phyloP scores from a whole-genome alignment of 2,113 vertebrate genomes.

The Microtus montanus region DNA sequence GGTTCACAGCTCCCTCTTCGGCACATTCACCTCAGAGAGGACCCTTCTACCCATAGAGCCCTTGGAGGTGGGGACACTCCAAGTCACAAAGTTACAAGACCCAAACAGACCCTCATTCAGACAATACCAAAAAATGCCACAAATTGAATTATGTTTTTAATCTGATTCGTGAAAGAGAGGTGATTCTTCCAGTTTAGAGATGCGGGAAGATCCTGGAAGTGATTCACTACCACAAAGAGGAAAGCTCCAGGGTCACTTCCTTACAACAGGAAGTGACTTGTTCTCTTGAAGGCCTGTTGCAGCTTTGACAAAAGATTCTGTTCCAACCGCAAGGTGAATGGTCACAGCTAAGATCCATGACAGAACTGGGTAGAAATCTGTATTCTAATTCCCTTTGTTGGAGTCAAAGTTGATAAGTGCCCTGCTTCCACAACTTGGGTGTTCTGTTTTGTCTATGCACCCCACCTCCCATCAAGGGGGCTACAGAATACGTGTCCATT shows the following conservation, averaged over 20 bases:
- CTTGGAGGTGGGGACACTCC: background rate
- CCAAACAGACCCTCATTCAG: background rate
- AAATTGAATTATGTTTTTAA: background rate
- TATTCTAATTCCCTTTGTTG: background rate
- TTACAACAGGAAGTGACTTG: background rate
- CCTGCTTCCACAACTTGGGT: background rate
- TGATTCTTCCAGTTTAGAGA: background rate
- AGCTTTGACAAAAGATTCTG: background rate
- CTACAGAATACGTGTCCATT: background rate
- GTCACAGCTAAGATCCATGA: no score
- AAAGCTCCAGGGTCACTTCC: background rate
- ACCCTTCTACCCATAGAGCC: background rate
- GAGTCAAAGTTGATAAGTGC: background rate
- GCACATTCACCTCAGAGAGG: background rate
- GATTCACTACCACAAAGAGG: background rate
- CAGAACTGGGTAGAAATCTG: background rate
- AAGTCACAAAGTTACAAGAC: background rate
- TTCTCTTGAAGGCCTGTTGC: background rate
- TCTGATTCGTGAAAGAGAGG: background rate
- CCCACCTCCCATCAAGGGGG: background rate
- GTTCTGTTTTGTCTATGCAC: background rate
- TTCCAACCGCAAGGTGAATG: background rate
- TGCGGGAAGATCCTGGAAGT: background rate
- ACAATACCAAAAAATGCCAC: background rate
- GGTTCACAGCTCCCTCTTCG: rapidly evolving